Evolutionary conservation across 2,888 invertebrate species (phyloP).

Genomic region (Microchrysa polita): DNA sequence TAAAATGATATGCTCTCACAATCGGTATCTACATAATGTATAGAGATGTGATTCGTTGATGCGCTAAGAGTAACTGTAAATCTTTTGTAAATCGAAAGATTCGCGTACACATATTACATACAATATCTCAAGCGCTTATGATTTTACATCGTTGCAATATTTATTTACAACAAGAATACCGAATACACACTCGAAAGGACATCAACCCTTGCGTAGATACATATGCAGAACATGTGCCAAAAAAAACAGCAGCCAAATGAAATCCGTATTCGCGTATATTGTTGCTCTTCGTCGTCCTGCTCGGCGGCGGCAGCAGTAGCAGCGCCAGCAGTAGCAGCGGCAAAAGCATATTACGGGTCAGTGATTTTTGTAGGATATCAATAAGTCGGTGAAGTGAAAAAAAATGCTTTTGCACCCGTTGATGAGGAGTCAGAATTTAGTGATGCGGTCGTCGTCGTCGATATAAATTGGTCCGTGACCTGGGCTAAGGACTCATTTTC

Average conservation of each 20-base stretch:
- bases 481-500: slow-evolving; percentile 7
- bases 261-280: not conserved
- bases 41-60: not conserved
- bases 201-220: no score
- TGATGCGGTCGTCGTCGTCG: not conserved
- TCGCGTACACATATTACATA: no score
- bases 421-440: not conserved
- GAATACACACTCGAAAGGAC: no score
- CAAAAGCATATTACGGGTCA: slow-evolving; percentile 7
- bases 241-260: no score
- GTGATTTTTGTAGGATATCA: not conserved
- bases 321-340: no score
- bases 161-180: no score
- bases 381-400: slow-evolving; percentile 30
- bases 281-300: not conserved
- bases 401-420: not conserved
- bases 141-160: no score
- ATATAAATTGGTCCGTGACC: slow-evolving; percentile 11
- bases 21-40: not conserved
- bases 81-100: not conserved
- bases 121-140: no score
- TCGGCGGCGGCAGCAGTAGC: no score
- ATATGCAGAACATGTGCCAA: no score
- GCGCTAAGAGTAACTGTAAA: not conserved
- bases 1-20: not conserved